phyloP scores from a whole-genome alignment of 2,797 vertebrate genomes.

The Arctocebus calabarensis region DNA sequence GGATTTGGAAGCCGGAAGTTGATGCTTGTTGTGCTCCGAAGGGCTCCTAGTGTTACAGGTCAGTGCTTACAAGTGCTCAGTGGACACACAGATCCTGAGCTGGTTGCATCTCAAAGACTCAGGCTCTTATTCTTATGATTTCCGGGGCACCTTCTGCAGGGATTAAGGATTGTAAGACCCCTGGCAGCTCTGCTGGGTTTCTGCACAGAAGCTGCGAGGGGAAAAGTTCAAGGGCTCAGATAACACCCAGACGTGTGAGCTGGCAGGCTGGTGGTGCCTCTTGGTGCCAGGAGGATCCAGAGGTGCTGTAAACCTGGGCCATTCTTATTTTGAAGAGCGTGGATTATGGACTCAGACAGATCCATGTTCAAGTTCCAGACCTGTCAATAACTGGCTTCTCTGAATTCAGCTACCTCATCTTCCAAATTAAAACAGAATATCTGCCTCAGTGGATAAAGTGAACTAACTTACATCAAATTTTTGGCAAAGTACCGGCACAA shows the following conservation, averaged over 20 bases:
- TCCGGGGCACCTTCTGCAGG: background rate
- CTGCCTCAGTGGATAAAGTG: background rate
- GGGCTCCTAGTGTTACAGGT: background rate
- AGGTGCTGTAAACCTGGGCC: background rate
- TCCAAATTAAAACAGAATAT: background rate
- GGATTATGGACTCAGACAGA: slow-evolving; percentile 26
- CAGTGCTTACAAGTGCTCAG: background rate
- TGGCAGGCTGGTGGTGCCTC: background rate
- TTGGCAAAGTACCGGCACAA: background rate
- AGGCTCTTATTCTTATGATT: background rate
- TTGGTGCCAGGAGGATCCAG: background rate
- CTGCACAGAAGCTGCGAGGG: background rate
- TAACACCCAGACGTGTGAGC: background rate
- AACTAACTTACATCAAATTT: background rate
- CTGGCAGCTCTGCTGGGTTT: background rate
- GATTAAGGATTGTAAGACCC: background rate
- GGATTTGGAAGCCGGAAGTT: background rate
- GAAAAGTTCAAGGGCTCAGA: background rate
- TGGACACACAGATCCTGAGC: background rate
- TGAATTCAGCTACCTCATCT: background rate
- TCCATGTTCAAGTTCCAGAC: background rate
- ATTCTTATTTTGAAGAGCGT: background rate
- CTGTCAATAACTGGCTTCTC: background rate
- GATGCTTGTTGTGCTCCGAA: background rate
- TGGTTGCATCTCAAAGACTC: background rate